Percentiles rank a stretch among this genome's conserved stretches.
These are phyloP conservation scores for Gavia stellata DNA, from an alignment of 2,113 vertebrate genomes.

Conservation along the genomic window DNA sequence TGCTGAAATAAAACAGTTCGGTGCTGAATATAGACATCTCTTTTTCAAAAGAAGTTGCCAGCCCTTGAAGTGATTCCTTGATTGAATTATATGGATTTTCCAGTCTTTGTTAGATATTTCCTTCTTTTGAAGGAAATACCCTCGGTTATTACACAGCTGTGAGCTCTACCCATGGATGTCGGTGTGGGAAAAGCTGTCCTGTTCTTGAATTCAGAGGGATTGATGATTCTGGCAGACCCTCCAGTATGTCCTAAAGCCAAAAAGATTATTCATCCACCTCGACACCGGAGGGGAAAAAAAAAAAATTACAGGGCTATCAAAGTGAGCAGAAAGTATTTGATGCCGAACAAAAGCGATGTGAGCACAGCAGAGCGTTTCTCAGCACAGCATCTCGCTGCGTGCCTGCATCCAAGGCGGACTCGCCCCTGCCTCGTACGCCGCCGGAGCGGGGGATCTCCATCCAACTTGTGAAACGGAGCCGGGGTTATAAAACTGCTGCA, in stretches of 20 bases:
- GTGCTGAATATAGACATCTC: background rate
- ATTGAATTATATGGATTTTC: background rate
- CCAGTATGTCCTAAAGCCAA: background rate
- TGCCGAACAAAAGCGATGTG: background rate
- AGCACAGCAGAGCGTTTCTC: background rate
- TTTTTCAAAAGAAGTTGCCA: background rate
- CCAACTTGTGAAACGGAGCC: background rate
- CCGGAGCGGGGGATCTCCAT: background rate
- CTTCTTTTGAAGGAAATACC: background rate
- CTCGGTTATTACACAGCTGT: background rate
- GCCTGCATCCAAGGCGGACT: accelerated
- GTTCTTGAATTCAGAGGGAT: background rate
- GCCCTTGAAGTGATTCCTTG: background rate
- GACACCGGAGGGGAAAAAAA: background rate
- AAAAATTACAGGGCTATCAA: background rate
- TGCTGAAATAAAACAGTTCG: background rate
- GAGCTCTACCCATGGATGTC: background rate
- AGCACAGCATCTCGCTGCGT: background rate
- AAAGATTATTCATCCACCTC: constrained; percentile 1
- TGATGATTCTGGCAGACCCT: background rate
- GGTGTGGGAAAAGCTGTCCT: constrained; percentile 21
- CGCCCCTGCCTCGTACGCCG: accelerated
- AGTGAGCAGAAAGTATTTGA: background rate
- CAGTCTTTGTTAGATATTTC: background rate
- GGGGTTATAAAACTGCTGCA: background rate